Conservation (phyloP, 2,113 vertebrate species). For the Eolophus roseicapilla region DNA sequence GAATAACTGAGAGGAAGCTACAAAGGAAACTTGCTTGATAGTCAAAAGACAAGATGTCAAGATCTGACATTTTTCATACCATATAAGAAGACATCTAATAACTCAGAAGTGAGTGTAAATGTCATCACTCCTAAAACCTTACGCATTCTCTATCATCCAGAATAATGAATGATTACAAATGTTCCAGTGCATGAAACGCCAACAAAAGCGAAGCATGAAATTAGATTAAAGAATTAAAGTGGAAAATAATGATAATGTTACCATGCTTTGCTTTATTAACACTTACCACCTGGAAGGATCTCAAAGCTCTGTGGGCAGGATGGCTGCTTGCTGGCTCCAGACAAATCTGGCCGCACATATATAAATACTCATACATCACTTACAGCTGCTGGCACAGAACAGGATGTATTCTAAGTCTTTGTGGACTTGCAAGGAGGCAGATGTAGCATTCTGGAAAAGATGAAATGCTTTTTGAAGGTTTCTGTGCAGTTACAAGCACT, state of each 20-base stretch:
- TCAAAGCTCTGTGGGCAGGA: not conserved
- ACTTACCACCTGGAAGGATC: not conserved
- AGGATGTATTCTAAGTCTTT: not conserved
- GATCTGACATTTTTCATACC: conserved; percentile 30
- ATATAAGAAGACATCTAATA: conserved; percentile 47
- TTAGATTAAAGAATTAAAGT: conserved; percentile 2
- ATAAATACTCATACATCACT: not conserved
- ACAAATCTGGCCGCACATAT: not conserved
- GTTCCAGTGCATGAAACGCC: not conserved
- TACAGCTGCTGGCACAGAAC: not conserved
- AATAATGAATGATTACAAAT: conserved; percentile 60
- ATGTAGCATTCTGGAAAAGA: not conserved
- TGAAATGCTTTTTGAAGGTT: not conserved
- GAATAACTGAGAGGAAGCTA: not conserved
- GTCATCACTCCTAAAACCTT: conserved; percentile 43
- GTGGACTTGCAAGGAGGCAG: not conserved
- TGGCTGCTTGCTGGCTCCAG: not conserved
- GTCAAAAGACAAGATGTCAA: conserved; percentile 49
- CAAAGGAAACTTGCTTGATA: not conserved
- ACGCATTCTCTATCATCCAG: conserved; percentile 14
- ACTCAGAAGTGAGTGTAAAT: conserved; percentile 55
- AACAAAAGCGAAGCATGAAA: conserved; percentile 26
- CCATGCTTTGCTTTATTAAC: not conserved
- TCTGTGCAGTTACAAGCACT: not conserved
- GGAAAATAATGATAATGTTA: not conserved